Base-by-base conservation (phyloP, 2,113 vertebrate species). In the Micronycteris hirsuta region DNA sequence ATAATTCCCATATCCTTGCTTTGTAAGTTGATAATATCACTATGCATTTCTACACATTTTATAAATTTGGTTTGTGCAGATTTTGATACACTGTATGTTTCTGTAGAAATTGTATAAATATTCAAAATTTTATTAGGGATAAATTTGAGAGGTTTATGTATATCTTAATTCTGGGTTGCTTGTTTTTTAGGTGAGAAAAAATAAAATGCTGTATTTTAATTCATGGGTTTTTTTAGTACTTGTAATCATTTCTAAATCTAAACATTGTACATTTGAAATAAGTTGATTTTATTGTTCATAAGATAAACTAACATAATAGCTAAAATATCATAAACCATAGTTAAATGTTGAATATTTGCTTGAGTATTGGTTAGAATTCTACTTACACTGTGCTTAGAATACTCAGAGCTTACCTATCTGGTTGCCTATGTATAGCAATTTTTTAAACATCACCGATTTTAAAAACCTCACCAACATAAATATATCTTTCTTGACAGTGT, bases 11-110 rank as follows among this genome's bases (percentile, higher is more conserved):
- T 98, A 96, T 96, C 96, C 97, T 98, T 98, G 98, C 98, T 98
- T 98, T 99, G 98, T 98, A 98, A 98, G 95, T 98, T 98, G 98
- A 98, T 97, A 96, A 97, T 98, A 98, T 98, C 99, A 98, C 99
- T 99, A 99, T 99, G 98, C 99, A 99, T 99, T 99, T 99, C 98
- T 99, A 99, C 97, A 98, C 98, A 98, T 99, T 98, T 99, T 99
- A 98, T 98, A 98, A 98, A 98, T 98, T 99, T 99, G 98, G 98
- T 99, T 99, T 99, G 98, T 99, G 98, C 98, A 98, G 98, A 98
- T 98, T 99, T 99, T 99, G 98, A 99, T 99, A 99, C 98, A 98
- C 98, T 99, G 98, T 99, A 99, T 98, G 98, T 99, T 99, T 99
- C 98, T 99, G 98, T 99, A 99, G 98, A 99, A 98, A 99, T 98